Percentiles rank a stretch among this genome's conserved stretches.
phyloP scores from a whole-genome alignment of 2,888 invertebrate species.

The Tuberolachnus salignus region DNA sequence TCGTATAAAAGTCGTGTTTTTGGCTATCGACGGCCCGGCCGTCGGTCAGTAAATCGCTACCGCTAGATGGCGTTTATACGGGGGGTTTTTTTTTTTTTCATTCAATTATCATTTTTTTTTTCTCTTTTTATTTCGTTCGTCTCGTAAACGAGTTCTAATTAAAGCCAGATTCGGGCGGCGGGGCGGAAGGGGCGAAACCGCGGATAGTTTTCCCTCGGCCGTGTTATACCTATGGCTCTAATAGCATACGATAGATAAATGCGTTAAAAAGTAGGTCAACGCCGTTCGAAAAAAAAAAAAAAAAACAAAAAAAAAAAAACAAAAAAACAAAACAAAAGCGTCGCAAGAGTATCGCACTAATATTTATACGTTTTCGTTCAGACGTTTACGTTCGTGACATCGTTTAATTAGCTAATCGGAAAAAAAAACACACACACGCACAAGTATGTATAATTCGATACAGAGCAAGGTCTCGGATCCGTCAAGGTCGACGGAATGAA shows the following conservation, averaged over 20 bases:
- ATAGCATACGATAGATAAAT: too few species aligned
- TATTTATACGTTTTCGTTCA: background rate
- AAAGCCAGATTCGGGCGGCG: background rate
- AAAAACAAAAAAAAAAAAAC: too few species aligned
- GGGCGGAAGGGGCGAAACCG: too few species aligned
- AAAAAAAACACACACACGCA: background rate
- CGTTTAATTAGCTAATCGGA: constrained; percentile 42
- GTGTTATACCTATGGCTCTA: too few species aligned
- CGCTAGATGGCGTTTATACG: background rate
- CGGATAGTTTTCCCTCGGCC: background rate
- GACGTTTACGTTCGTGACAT: constrained; percentile 23
- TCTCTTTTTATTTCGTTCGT: too few species aligned
- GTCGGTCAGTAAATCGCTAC: background rate
- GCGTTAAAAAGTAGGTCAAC: constrained; percentile 4
- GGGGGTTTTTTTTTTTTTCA: background rate
- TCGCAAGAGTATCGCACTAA: background rate
- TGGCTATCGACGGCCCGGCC: background rate
- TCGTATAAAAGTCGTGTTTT: background rate
- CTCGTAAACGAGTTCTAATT: constrained; percentile 8
- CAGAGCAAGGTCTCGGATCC: constrained; percentile 39
- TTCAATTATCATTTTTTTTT: too few species aligned
- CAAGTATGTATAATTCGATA: constrained; percentile 28
- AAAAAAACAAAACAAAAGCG: constrained; percentile 10
- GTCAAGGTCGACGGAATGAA: constrained; percentile 31
- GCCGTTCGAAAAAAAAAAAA: too few species aligned